Conservation (phyloP, 2,113 vertebrate genomes). For the Nothoprocta pentlandii region DNA sequence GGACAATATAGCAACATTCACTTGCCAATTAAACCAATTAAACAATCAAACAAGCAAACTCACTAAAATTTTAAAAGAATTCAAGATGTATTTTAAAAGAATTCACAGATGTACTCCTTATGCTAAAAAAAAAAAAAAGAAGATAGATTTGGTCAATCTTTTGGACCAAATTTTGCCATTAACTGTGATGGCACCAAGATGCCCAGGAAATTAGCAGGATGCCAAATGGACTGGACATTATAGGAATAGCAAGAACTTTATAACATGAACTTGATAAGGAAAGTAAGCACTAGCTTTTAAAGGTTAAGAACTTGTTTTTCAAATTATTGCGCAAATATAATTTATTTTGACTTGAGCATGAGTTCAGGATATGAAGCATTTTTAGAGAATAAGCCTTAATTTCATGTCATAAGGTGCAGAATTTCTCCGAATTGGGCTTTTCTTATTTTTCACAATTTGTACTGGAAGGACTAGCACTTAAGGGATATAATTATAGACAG, state of each 20-base stretch:
- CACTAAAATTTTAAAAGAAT: background rate
- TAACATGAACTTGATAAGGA: background rate
- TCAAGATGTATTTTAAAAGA: no score
- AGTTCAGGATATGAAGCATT: background rate
- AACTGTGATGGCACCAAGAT: background rate
- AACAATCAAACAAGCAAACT: background rate
- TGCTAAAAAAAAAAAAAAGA: background rate
- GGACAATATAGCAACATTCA: background rate
- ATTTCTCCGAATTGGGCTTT: constrained; percentile 27
- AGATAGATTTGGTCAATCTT: background rate
- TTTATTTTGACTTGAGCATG: constrained; percentile 2
- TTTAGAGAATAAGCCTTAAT: constrained; percentile 44
- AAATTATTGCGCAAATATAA: background rate
- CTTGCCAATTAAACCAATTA: background rate
- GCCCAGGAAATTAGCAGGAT: background rate
- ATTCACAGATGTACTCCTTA: background rate
- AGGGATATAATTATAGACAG: constrained; percentile 30
- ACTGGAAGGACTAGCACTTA: constrained; percentile 36
- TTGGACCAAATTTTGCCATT: background rate
- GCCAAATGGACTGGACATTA: background rate
- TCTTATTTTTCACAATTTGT: constrained; percentile 31
- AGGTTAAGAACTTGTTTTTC: constrained; percentile 33
- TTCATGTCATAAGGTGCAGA: constrained; percentile 38
- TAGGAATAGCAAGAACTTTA: background rate
- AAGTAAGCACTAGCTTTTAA: background rate